Evolutionary conservation across 30 jellyfish, hydroid and myxozoan species (phyloP), one percentile per base, ranked within the genome.

Genomic region (Turritopsis rubra): DNA sequence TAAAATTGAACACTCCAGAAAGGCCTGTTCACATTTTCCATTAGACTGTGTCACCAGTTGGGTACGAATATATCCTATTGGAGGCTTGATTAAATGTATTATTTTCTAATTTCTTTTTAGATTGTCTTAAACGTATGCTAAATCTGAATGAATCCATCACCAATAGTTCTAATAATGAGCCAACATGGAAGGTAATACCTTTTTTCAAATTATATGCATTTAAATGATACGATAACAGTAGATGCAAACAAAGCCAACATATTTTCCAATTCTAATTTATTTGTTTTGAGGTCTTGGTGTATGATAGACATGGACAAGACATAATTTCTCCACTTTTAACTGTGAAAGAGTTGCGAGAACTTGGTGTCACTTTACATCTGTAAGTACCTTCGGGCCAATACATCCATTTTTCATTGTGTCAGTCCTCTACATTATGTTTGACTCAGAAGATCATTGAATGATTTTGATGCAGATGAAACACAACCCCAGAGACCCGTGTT

Each of bases 241-340:
- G 60, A 41, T 41, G 60, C 13, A 41, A 41, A n/a, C n/a, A n/a
- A n/a, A n/a, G n/a, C n/a, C n/a, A n/a, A n/a, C n/a, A n/a, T n/a
- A n/a, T n/a, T 41, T 41, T 41, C 13, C 60, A 41, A 41, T 31
- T n/a, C 22, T 73, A 73, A 23, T 83, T 0, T 73, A n/a, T 75
- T 73, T 29, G 71, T 29, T 28, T 83, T 16, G 26, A 95, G 99
- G 98, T 92, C 28, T 86, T 95, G 26, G 89, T 95, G 21, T 95
- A 95, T 92, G 99, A 95, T 80, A 79, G 96, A 75, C 87, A 87
- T 88, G 99, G 99, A 0, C 97, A 88, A 73, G 97, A 95, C 75
- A 95, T 95, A 28, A 95, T 95, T 26, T 95, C 97, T 26, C 97
- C 97, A 27, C 74, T 95, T 18, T 83, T 95, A 52, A 89, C 99